phyloP scores from a whole-genome alignment of 2,888 invertebrate species.

The Gymnosoma rotundatum region DNA sequence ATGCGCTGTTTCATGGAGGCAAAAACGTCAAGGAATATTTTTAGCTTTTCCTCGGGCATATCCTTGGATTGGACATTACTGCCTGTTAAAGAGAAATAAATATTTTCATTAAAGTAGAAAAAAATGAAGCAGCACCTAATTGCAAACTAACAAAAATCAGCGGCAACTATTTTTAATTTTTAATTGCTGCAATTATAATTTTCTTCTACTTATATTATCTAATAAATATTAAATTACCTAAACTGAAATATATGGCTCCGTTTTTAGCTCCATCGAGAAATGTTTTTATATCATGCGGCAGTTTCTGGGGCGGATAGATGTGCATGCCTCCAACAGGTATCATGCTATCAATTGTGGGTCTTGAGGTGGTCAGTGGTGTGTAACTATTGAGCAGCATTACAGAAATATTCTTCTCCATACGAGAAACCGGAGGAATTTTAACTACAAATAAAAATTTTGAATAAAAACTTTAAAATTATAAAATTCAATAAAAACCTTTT shows the following conservation, averaged over 20 bases:
- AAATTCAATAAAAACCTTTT: conserved; percentile 67
- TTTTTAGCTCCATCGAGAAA: conserved; percentile 81
- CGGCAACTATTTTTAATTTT: too few species aligned
- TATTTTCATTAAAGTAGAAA: neutral
- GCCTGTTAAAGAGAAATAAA: conserved; percentile 74
- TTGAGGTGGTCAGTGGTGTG: conserved; percentile 81
- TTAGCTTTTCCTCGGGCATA: conserved; percentile 80
- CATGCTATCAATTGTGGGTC: conserved; percentile 82
- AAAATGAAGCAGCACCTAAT: neutral
- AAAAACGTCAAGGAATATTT: conserved; percentile 82
- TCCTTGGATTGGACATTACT: conserved; percentile 82
- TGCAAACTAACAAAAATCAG: too few species aligned
- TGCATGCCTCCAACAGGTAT: conserved; percentile 84
- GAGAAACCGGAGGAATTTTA: conserved; percentile 79
- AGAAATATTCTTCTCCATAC: conserved; percentile 82
- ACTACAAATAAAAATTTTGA: conserved; percentile 68
- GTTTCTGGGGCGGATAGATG: conserved; percentile 80
- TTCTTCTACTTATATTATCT: too few species aligned
- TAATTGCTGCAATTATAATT: too few species aligned
- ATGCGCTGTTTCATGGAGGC: conserved; percentile 81
- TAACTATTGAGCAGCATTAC: conserved; percentile 83
- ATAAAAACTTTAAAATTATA: neutral
- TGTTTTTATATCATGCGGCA: conserved; percentile 79
- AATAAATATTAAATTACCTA: conserved; percentile 75
- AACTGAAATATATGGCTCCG: conserved; percentile 83